These are phyloP conservation scores for Candidula unifasciata DNA, from an alignment of 2,888 invertebrate genomes.

Conservation along the genomic window DNA sequence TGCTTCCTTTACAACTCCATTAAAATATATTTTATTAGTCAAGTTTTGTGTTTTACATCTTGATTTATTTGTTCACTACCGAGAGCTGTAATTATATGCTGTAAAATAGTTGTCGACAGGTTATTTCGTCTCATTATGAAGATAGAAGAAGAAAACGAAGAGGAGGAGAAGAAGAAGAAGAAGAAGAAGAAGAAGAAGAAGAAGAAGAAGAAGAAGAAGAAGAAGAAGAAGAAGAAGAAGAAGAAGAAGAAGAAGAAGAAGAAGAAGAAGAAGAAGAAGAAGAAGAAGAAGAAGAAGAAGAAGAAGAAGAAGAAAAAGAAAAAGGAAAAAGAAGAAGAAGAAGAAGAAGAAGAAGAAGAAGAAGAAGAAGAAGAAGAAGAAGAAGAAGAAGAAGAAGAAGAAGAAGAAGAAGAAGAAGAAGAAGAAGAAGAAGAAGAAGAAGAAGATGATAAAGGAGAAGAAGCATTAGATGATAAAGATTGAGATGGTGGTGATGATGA, in stretches of 20 bases:
- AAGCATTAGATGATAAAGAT: not conserved
- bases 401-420: conserved; percentile 22
- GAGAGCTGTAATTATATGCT: no score
- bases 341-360: not conserved
- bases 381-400: not conserved
- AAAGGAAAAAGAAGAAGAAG: not conserved
- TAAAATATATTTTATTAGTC: no score
- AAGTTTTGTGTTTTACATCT: no score
- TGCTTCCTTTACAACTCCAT: no score
- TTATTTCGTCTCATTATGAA: no score
- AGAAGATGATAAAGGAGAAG: not conserved
- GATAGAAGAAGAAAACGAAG: no score
- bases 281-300: not conserved
- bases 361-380: not conserved
- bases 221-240: not conserved
- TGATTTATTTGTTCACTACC: no score
- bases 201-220: not conserved
- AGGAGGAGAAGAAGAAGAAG: conserved; percentile 14
- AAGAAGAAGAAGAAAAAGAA: not conserved
- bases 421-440: not conserved
- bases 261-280: conserved; percentile 24
- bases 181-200: conserved; percentile 16
- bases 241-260: not conserved
- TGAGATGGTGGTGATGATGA: not conserved
- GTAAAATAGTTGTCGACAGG: no score